phyloP scores from a whole-genome alignment of 2,888 invertebrate species.

The Beris morrisii region DNA sequence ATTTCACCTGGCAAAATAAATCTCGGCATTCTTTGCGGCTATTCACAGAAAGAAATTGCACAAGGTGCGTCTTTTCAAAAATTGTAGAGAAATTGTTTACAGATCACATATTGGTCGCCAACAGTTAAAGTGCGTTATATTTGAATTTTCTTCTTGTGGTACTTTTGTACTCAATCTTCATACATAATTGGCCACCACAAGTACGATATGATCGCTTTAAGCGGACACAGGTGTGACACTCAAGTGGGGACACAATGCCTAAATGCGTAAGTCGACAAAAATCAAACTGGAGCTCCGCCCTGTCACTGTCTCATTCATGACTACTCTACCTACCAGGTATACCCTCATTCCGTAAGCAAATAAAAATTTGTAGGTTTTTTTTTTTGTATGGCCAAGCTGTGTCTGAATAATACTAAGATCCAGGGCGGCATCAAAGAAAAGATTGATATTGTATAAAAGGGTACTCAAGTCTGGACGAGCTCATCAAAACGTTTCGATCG shows the following conservation, averaged over 20 bases:
- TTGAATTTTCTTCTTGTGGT: neutral
- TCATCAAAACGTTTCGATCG: conserved; percentile 55
- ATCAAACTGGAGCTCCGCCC: conserved; percentile 41
- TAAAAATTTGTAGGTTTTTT: conserved; percentile 10
- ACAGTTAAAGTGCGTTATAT: neutral
- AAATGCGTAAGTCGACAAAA: conserved; percentile 19
- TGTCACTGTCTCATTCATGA: conserved; percentile 29
- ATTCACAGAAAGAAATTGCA: no score
- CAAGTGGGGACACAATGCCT: conserved; percentile 6
- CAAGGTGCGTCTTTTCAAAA: neutral
- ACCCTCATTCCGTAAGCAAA: conserved; percentile 33
- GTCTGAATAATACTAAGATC: neutral
- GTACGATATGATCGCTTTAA: neutral
- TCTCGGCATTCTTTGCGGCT: no score
- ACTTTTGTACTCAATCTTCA: conserved; percentile 28
- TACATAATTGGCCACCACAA: conserved; percentile 26
- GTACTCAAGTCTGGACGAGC: conserved; percentile 49
- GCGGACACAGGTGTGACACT: conserved; percentile 34
- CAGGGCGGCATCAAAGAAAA: neutral
- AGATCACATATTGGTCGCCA: conserved; percentile 34
- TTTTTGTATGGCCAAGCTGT: neutral
- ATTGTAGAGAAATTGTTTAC: conserved; percentile 40
- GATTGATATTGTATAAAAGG: conserved; percentile 51
- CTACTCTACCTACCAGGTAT: conserved; percentile 1
- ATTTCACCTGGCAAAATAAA: conserved; percentile 49